phyloP scores from a whole-genome alignment of 2,113 vertebrate species.

The Nanger granti region DNA sequence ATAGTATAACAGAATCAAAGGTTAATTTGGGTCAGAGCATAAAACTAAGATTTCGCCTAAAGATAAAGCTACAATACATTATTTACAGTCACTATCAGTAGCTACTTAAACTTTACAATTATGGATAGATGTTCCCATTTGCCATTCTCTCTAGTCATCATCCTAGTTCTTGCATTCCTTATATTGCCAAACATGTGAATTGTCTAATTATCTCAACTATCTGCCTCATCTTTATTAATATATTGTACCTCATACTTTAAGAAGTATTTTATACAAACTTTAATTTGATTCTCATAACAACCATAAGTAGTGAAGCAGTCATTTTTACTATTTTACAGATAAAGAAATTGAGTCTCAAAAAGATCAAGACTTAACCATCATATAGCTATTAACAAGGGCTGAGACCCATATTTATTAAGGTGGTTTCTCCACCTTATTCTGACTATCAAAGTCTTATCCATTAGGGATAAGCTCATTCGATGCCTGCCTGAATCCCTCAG shows the following conservation, averaged over 20 bases:
- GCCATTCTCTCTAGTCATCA: background rate
- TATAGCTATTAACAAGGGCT: background rate
- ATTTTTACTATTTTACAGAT: slow-evolving; percentile 16
- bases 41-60: accelerated
- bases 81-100: background rate
- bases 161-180: slow-evolving; percentile 8
- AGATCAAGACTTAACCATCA: background rate
- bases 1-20: background rate
- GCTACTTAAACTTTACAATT: slow-evolving; percentile 1
- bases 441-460: background rate
- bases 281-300: background rate
- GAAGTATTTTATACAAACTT: background rate
- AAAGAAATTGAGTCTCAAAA: background rate
- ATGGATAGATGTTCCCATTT: background rate
- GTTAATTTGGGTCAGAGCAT: background rate
- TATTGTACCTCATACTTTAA: background rate
- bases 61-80: background rate
- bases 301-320: background rate
- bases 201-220: background rate
- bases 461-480: background rate
- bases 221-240: background rate
- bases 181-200: background rate
- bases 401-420: background rate
- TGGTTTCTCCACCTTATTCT: background rate
- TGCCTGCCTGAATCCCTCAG: background rate